Percentiles rank a stretch among this genome's conserved stretches.
These are phyloP conservation scores for Toxotes chatareus DNA, from an alignment of 2,113 vertebrate genomes.

Conservation along the genomic window DNA sequence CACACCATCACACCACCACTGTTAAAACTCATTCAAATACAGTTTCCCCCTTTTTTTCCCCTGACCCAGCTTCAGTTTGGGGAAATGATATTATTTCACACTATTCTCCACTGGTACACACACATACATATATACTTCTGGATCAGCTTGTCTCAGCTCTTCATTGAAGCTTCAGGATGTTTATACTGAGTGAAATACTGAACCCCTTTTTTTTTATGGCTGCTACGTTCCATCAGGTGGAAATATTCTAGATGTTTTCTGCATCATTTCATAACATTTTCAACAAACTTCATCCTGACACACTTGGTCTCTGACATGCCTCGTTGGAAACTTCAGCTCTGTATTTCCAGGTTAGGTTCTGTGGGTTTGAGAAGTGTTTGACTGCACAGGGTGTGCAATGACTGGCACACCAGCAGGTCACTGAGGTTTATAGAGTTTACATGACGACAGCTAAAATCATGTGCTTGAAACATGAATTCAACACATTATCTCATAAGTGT, in stretches of 20 bases:
- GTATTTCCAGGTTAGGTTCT: not conserved
- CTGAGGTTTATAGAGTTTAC: no score
- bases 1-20: not conserved
- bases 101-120: not conserved
- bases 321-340: not conserved
- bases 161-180: not conserved
- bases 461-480: not conserved
- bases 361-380: not conserved
- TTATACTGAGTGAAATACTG: not conserved
- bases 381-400: not conserved
- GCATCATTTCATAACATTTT: not conserved
- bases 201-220: not conserved
- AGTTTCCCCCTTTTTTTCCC: not conserved
- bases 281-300: not conserved
- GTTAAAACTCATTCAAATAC: not conserved
- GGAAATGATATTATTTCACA: not conserved
- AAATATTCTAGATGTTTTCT: not conserved
- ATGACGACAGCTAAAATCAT: no score
- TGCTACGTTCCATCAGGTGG: not conserved
- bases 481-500: not conserved
- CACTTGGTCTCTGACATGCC: not conserved
- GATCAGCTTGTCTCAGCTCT: not conserved
- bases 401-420: no score
- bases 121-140: not conserved
- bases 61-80: not conserved